Conservation (phyloP, 2,888 invertebrate species). For the Tridacna crocea region DNA sequence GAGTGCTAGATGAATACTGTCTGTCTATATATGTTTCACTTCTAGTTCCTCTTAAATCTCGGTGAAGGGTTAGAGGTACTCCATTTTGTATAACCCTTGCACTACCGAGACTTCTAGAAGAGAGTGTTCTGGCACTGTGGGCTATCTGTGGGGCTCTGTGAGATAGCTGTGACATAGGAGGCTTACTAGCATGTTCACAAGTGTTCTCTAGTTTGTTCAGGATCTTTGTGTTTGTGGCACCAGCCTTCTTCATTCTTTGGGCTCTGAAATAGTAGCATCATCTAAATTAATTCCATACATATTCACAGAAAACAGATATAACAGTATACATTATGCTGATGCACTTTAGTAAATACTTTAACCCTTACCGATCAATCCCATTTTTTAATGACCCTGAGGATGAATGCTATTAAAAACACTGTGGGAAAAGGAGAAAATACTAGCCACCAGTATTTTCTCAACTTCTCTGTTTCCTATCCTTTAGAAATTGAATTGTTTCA, state of each 20-base stretch:
- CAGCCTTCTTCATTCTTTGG: conserved; percentile 81
- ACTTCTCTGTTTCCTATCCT: too few species aligned
- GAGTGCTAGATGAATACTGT: conserved; percentile 41
- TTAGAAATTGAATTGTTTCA: too few species aligned
- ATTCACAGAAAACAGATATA: too few species aligned
- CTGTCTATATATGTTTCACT: conserved; percentile 43
- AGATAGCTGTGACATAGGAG: conserved; percentile 64
- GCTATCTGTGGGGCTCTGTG: conserved; percentile 73
- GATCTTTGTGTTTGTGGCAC: conserved; percentile 80
- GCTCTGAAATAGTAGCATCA: conserved; percentile 60
- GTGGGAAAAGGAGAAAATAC: too few species aligned
- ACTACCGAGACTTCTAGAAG: conserved; percentile 72
- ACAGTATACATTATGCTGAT: too few species aligned
- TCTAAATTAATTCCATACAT: background rate
- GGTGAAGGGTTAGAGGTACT: conserved; percentile 29
- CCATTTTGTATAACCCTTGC: conserved; percentile 76
- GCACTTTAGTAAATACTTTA: too few species aligned
- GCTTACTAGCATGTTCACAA: conserved; percentile 29
- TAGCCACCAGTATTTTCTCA: too few species aligned
- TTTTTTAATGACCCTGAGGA: too few species aligned
- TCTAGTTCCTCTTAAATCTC: conserved; percentile 22
- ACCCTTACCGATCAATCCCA: too few species aligned
- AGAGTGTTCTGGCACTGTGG: conserved; percentile 81
- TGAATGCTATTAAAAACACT: too few species aligned
- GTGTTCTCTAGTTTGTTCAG: conserved; percentile 60